A percentile compares a stretch with the other conserved stretches of the same genome.
Evolutionary conservation across 2,797 vertebrate species (phyloP).

Genomic region (Gallirallus australis): DNA sequence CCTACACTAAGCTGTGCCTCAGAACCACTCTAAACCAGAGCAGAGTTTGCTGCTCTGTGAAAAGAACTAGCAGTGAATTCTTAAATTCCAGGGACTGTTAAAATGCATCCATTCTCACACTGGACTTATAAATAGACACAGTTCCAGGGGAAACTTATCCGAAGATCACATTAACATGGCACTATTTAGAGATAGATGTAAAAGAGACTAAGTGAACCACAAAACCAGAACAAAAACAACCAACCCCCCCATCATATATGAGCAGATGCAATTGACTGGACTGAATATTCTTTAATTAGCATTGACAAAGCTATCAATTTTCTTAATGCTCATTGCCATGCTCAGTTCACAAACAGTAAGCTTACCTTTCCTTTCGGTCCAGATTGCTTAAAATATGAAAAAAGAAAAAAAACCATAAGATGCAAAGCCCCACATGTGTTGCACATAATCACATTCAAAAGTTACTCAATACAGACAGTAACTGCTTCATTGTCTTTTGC

Average conservation of each 20-base stretch:
- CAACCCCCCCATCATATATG: neutral
- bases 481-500: neutral
- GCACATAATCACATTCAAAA: constrained; percentile 62
- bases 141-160: neutral
- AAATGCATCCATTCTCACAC: neutral
- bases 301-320: constrained; percentile 31
- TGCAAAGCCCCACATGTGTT: constrained; percentile 72
- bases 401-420: constrained; percentile 80
- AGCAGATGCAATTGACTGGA: neutral
- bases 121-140: neutral
- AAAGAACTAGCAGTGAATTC: neutral
- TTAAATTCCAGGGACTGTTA: neutral
- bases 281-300: constrained; percentile 19
- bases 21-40: neutral
- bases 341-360: constrained; percentile 70
- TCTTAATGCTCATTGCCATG: constrained; percentile 65
- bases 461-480: neutral
- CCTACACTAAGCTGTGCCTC: neutral
- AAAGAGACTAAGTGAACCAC: neutral
- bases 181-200: neutral
- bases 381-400: constrained; percentile 88
- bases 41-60: neutral
- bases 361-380: constrained; percentile 93
- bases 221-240: neutral
- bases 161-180: neutral